Conservation (phyloP, 2,113 vertebrate species). For the Protobothrops mucrosquamatus region DNA sequence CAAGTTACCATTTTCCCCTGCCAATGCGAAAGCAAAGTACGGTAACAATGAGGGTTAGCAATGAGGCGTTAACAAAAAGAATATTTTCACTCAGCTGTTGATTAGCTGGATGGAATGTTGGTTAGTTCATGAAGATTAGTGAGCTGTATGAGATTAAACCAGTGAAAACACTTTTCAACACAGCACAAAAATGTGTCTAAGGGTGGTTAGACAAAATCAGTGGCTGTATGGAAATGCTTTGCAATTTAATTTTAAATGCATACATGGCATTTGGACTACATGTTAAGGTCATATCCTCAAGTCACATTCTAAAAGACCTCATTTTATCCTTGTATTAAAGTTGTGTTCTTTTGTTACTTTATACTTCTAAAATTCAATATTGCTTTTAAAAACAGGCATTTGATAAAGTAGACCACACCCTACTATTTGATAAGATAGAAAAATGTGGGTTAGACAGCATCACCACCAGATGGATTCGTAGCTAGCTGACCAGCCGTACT, state of each 20-base stretch:
- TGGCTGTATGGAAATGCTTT: not conserved
- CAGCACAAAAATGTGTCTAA: not conserved
- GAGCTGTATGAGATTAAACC: not conserved
- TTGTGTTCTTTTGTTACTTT: not conserved
- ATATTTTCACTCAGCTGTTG: not conserved
- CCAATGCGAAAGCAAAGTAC: not conserved
- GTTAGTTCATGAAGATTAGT: not conserved
- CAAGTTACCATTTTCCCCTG: not conserved
- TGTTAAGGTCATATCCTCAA: not conserved
- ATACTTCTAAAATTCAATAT: not conserved
- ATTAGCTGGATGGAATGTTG: not conserved
- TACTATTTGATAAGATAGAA: no score
- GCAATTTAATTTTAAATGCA: not conserved
- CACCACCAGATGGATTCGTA: no score
- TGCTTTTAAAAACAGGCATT: not conserved
- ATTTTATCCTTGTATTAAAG: not conserved
- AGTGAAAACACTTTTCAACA: not conserved
- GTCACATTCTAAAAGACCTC: not conserved
- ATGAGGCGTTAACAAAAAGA: not conserved
- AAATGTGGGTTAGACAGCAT: no score
- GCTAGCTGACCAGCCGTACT: no score
- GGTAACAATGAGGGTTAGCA: not conserved
- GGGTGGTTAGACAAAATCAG: not conserved
- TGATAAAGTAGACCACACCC: no score
- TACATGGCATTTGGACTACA: not conserved